Evolutionary conservation across 2,797 vertebrate species (phyloP), one percentile per base, ranked within the genome.

Genomic region (Aphelocoma californica): DNA sequence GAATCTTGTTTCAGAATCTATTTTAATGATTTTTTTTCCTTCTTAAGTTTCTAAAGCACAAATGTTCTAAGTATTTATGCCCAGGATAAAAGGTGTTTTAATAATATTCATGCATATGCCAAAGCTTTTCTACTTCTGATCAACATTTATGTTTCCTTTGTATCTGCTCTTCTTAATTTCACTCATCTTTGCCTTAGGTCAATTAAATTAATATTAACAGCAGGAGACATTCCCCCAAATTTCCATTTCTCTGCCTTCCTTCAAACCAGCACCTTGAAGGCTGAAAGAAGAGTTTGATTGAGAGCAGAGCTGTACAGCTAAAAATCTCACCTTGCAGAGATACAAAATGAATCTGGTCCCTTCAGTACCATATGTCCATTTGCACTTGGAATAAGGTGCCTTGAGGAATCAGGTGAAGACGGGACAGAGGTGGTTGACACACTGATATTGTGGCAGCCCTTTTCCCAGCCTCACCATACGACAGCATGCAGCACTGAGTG

Each of bases 401-500:
- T 44, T 48, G 48, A 80, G 29, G 70, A 70, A 50, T 29, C 23
- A 42, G 45, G 14, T 14, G 61, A 83, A 66, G 57, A 32, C 12
- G 21, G 29, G 53, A 67, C 16, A 13, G 64, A 89, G 29, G 36
- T 25, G 40, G 10, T 32, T 72, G 47, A 14, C n/a, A 23, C 7
- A 4, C 2, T 23, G 71, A 12, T 7, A 7, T 28, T 44, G 45
- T 16, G 17, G 28, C 45, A 92, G 42, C 32, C 26, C 36, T 57
- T 84, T 66, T 54, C 34, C 73, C 42, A 86, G 1, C 15, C 45
- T 79, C 65, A 32, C 14, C 1, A 1, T 18, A 7, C 0, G 0
- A 7, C 0, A 1, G 28, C 17, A 19, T 61, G 61, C 69, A 69
- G 26, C 24, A 42, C 45, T 36, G 40, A 17, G 12, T 3, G 32